Conservation (phyloP, 2,888 invertebrate genomes). For the Plagiodera versicolora region DNA sequence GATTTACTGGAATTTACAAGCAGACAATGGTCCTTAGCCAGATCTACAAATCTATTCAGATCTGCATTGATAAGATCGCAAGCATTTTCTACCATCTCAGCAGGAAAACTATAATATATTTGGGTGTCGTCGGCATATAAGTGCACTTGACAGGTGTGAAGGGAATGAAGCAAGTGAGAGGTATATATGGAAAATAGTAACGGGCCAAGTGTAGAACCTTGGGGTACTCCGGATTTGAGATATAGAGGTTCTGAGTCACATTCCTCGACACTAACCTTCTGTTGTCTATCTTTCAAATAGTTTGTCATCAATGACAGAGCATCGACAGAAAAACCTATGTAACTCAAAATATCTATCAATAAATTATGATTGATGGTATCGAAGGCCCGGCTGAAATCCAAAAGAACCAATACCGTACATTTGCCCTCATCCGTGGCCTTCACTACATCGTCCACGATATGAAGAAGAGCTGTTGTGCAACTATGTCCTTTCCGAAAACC, state of each 20-base stretch:
- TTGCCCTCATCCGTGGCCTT: too few relatives aligned
- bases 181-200: too few relatives aligned
- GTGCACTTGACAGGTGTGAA: conserved; percentile 6
- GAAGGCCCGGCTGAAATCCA: too few relatives aligned
- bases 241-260: background rate
- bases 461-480: too few relatives aligned
- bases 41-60: conserved; percentile 8
- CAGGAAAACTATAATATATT: conserved; percentile 14
- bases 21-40: conserved; percentile 6
- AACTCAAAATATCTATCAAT: background rate
- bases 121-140: conserved; percentile 12
- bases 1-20: conserved; percentile 8
- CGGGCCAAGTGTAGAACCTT: conserved; percentile 1
- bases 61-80: conserved; percentile 2
- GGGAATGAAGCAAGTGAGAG: background rate
- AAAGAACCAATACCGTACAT: too few relatives aligned
- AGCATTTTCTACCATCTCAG: background rate
- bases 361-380: too few relatives aligned
- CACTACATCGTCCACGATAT: too few relatives aligned
- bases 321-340: background rate
- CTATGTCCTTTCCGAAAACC: too few relatives aligned
- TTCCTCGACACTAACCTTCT: conserved; percentile 2
- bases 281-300: too few relatives aligned
- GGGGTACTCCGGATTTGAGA: background rate
- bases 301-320: too few relatives aligned